Percentiles rank a stretch among this genome's conserved stretches.
Evolutionary conservation across 2,888 invertebrate species (phyloP).

Genomic region (Allacma fusca): DNA sequence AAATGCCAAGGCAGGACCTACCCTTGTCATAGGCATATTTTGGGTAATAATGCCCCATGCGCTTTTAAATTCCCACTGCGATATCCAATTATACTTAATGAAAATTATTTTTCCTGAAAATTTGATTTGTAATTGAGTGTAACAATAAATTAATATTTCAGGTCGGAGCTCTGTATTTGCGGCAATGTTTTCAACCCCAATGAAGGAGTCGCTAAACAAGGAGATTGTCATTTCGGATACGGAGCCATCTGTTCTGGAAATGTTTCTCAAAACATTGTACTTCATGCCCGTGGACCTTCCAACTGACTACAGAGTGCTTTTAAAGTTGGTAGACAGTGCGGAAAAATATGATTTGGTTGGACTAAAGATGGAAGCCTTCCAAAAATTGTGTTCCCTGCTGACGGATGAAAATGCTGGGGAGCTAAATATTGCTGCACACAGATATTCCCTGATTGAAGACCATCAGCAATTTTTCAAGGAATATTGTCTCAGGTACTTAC

Average conservation of each 20-base stretch:
- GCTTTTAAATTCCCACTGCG: no score
- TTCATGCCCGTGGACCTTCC: neutral
- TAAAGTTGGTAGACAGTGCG: neutral
- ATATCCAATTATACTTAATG: no score
- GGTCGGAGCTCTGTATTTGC: conserved; percentile 9
- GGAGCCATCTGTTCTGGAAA: neutral
- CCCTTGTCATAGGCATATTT: no score
- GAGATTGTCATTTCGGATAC: neutral
- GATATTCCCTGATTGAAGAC: neutral
- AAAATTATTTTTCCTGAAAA: no score
- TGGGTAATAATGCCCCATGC: no score
- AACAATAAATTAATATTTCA: no score
- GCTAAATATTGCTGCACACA: neutral
- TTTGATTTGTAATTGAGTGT: no score
- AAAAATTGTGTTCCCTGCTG: neutral
- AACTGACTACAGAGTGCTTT: neutral
- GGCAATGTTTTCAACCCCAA: neutral
- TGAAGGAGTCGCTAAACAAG: neutral
- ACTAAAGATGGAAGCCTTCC: neutral
- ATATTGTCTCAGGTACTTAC: no score
- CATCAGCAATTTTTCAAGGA: no score
- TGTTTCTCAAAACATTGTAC: neutral
- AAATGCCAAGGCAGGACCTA: no score
- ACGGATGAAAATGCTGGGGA: conserved; percentile 1
- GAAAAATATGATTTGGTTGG: conserved; percentile 5